Evolutionary conservation across 2,888 invertebrate genomes (phyloP), one percentile per base, ranked within the genome.

Genomic region (Hanleya hanleyi): DNA sequence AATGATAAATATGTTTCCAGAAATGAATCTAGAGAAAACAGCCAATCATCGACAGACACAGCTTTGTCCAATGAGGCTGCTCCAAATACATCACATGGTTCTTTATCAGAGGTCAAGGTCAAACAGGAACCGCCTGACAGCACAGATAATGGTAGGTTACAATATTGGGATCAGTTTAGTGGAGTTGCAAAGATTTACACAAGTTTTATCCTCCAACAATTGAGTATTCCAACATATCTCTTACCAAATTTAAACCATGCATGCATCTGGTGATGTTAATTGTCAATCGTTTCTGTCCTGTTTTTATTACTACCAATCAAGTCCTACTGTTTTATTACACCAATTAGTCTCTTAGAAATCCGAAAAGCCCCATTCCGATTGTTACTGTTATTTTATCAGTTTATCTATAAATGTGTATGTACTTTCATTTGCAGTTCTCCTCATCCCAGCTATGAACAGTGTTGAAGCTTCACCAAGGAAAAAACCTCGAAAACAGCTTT

Each of bases 401-500:
- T n/a, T n/a, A n/a, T n/a, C n/a, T n/a, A n/a, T n/a, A n/a, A n/a
- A n/a, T n/a, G n/a, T n/a, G n/a, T n/a, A n/a, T n/a, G n/a, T n/a
- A n/a, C n/a, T n/a, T n/a, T n/a, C n/a, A n/a, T n/a, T n/a, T n/a
- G n/a, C n/a, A n/a, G n/a, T n/a, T n/a, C n/a, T n/a, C 36, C 12
- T 26, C 12, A n/a, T 57, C 1, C n/a, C 38, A 22, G 33, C n/a
- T 26, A 69, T 69, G 22, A 81, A 80, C 67, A 84, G 80, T 62
- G 79, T 82, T 15, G 91, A 91, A 88, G 94, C 94, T 90, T 94
- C 94, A 69, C 96, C 97, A 0, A 92, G 97, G 73, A 98, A 98
- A 91, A 97, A 97, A 87, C 96, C 97, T 0, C 92, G 97, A 74
- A 97, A 98, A 88, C 97, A 95, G 83, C 94, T 95, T 91, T 92